phyloP scores from a whole-genome alignment of 30 jellyfish, hydroid and myxozoan genomes.

The Aurelia sp. region DNA sequence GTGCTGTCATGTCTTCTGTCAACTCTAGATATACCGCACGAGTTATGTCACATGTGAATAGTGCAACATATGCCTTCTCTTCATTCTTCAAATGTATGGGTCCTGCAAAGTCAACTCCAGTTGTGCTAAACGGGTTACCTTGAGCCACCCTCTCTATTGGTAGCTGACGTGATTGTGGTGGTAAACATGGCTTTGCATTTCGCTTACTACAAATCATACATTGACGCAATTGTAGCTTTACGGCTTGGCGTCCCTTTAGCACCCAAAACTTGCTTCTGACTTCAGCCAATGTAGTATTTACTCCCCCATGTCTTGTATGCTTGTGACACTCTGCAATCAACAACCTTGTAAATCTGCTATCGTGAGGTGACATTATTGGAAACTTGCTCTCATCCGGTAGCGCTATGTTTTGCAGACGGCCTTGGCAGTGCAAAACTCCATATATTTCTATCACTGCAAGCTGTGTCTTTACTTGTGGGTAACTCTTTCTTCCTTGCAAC shows the following conservation, averaged over 20 bases:
- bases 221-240: conserved; percentile 4
- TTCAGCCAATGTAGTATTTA: conserved; percentile 12
- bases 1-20: conserved; percentile 42
- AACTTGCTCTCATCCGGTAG: conserved; percentile 20
- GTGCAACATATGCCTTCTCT: conserved; percentile 28
- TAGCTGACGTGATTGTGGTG: conserved; percentile 20
- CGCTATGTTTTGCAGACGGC: conserved; percentile 32
- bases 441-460: conserved; percentile 26
- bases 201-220: conserved; percentile 17
- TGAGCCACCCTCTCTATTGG: conserved; percentile 37
- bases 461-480: not conserved
- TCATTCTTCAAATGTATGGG: too few species aligned
- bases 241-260: conserved; percentile 10
- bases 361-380: conserved; percentile 46
- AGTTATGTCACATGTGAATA: conserved; percentile 32
- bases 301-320: conserved; percentile 42
- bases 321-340: conserved; percentile 26
- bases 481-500: conserved; percentile 1
- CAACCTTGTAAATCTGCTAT: conserved; percentile 24
- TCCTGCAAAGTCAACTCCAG: too few species aligned
- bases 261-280: conserved; percentile 40
- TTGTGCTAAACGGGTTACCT: not conserved
- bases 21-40: conserved; percentile 39
- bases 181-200: not conserved
- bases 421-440: conserved; percentile 13